Conservation (phyloP, 2,888 invertebrate genomes). For the Linyphia triangularis region DNA sequence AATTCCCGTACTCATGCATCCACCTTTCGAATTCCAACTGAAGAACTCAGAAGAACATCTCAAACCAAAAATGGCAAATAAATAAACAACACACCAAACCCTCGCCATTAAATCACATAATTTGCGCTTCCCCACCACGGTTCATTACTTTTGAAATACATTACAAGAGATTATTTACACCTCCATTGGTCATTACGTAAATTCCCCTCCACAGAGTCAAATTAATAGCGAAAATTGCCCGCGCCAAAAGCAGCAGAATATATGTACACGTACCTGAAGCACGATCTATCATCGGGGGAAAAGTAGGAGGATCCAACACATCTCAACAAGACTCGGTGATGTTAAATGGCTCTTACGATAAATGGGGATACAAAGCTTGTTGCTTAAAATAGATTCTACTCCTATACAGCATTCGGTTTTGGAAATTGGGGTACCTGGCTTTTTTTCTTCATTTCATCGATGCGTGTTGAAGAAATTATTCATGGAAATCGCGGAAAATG, state of each 20-base stretch:
- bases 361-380: conserved; percentile 1
- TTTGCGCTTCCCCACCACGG: conserved; percentile 11
- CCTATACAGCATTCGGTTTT: neutral
- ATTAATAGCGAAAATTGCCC: conserved; percentile 55
- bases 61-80: neutral
- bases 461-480: neutral
- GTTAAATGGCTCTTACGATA: conserved; percentile 16
- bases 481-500: neutral
- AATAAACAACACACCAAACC: neutral
- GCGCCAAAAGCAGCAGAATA: neutral
- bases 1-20: too few species aligned
- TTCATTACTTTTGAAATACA: conserved; percentile 46
- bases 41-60: neutral
- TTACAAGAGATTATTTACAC: conserved; percentile 62
- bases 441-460: neutral
- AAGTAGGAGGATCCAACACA: neutral
- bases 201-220: conserved; percentile 41
- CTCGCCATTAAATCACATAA: conserved; percentile 22
- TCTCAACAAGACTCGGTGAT: neutral
- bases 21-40: neutral
- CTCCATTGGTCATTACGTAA: conserved; percentile 50
- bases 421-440: neutral
- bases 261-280: neutral
- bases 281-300: neutral
- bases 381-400: conserved; percentile 20